A percentile compares a stretch with the other conserved stretches of the same genome.
phyloP scores from a whole-genome alignment of 2,888 invertebrate genomes.

The Pyrrhosoma nymphula region DNA sequence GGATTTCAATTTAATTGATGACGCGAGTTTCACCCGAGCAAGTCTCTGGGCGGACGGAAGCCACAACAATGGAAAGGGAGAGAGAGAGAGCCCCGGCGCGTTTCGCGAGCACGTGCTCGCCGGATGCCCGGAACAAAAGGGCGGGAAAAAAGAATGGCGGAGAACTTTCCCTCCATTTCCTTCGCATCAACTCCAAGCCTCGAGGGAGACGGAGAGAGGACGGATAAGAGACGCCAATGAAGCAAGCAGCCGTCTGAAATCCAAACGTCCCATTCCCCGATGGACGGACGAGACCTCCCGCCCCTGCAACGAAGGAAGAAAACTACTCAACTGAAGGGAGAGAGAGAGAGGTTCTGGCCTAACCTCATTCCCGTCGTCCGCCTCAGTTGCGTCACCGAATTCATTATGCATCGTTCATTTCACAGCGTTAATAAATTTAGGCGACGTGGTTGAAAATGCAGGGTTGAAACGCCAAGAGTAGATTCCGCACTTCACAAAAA shows the following conservation, averaged over 20 bases:
- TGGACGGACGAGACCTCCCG: not conserved
- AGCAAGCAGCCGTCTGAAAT: not conserved
- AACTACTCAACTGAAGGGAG: not conserved
- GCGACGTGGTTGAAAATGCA: too few relatives aligned
- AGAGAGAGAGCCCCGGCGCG: not conserved
- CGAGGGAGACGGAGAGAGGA: not conserved
- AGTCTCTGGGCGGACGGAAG: not conserved
- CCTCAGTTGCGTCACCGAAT: not conserved
- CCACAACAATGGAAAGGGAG: not conserved
- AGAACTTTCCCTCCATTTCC: not conserved
- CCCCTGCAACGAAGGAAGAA: not conserved
- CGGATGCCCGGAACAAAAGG: not conserved
- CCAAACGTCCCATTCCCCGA: not conserved
- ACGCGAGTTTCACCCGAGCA: not conserved
- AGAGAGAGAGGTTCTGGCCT: not conserved
- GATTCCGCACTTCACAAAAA: too few relatives aligned
- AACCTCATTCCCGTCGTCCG: not conserved
- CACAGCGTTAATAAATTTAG: not conserved
- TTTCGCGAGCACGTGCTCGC: not conserved
- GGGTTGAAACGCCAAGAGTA: too few relatives aligned
- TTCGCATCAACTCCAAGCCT: not conserved
- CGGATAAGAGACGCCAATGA: not conserved
- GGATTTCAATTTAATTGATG: not conserved
- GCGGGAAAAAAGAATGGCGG: not conserved
- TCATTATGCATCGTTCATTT: not conserved